phyloP scores from a whole-genome alignment of 2,113 vertebrate species.

The Hippotragus niger region DNA sequence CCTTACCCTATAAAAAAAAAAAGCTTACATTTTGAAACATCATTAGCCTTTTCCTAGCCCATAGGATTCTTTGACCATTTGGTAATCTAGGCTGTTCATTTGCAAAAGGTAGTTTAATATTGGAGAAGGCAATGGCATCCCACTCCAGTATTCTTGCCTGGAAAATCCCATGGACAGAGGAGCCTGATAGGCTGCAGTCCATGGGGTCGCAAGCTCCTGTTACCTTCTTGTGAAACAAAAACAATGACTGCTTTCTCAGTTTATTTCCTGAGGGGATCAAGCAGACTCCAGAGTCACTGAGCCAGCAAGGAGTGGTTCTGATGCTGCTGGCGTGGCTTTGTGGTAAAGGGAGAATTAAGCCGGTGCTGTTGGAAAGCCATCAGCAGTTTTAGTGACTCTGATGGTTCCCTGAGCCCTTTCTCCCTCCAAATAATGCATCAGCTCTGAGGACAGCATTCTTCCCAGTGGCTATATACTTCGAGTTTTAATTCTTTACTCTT shows the following conservation, averaged over 20 bases:
- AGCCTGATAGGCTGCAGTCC: too few relatives aligned
- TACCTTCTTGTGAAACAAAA: neutral
- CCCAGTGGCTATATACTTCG: neutral
- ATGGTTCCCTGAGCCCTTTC: neutral
- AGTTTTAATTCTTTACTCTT: slow-evolving; percentile 1
- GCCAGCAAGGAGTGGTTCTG: neutral
- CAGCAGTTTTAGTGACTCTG: neutral
- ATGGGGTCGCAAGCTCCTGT: neutral
- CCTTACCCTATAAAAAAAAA: neutral
- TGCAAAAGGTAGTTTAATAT: neutral
- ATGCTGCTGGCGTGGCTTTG: neutral
- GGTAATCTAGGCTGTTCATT: neutral
- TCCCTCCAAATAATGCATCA: neutral
- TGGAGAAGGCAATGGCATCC: too few relatives aligned
- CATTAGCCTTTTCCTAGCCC: neutral
- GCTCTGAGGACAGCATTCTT: neutral
- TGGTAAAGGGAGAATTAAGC: neutral
- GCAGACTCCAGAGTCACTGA: neutral
- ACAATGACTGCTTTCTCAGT: neutral
- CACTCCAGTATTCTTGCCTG: too few relatives aligned
- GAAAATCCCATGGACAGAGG: too few relatives aligned
- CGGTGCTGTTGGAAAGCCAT: neutral
- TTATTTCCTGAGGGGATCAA: neutral
- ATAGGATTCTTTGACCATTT: neutral
- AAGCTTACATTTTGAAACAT: neutral